Evolutionary conservation across 2,888 invertebrate species (phyloP).

Genomic region (Caenorhabditis sp.): DNA sequence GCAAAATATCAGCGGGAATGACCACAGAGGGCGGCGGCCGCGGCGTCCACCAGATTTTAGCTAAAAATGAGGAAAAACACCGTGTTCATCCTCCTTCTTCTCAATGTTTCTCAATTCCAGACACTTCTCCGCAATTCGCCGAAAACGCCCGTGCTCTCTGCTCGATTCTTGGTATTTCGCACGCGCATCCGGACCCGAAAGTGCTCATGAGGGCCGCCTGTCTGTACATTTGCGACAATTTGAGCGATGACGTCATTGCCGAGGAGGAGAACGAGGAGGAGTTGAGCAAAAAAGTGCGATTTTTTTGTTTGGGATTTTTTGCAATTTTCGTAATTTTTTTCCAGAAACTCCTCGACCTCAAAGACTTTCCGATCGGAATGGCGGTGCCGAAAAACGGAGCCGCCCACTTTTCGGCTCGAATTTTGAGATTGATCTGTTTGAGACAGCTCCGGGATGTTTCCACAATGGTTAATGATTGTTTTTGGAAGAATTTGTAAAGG

Average conservation of each 20-base stretch:
- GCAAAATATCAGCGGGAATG: too few species aligned
- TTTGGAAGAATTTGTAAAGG: too few species aligned
- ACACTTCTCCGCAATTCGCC: slow-evolving; percentile 45
- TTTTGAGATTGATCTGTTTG: slow-evolving; percentile 88
- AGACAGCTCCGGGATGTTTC: slow-evolving; percentile 90
- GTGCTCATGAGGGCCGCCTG: slow-evolving; percentile 61
- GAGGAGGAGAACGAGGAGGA: slow-evolving; percentile 50
- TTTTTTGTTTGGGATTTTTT: slow-evolving; percentile 3
- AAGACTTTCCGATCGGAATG: slow-evolving; percentile 66
- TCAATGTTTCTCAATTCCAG: too few species aligned
- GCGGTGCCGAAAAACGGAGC: slow-evolving; percentile 53
- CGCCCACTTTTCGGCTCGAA: slow-evolving; percentile 83
- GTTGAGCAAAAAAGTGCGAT: slow-evolving; percentile 25
- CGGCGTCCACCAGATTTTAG: too few species aligned
- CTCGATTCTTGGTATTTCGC: slow-evolving; percentile 56
- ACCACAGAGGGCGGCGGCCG: too few species aligned
- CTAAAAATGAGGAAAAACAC: too few species aligned
- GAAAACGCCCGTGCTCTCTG: slow-evolving; percentile 55
- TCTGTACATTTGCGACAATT: slow-evolving; percentile 59
- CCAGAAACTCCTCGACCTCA: slow-evolving; percentile 60
- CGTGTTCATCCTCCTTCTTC: too few species aligned
- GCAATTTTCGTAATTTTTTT: not conserved
- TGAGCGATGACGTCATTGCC: slow-evolving; percentile 48
- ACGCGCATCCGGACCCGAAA: slow-evolving; percentile 56
- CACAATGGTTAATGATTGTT: slow-evolving; percentile 82